Evolutionary conservation across 2,888 invertebrate genomes (phyloP).

Genomic region (Nephrotoma appendiculata): DNA sequence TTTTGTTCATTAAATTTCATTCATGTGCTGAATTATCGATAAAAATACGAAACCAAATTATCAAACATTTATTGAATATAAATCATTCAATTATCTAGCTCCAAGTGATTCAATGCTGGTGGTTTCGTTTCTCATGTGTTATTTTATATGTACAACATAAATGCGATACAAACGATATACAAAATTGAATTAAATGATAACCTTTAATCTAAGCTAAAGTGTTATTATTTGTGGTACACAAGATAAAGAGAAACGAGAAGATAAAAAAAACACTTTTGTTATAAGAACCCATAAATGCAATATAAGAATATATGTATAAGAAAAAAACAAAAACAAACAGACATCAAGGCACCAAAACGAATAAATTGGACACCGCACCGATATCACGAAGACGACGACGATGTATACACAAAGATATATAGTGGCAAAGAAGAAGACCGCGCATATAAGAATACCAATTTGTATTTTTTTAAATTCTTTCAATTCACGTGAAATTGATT

Average conservation of each 20-base stretch:
- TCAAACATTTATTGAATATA: neutral
- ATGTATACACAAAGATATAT: neutral
- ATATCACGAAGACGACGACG: neutral
- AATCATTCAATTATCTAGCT: neutral
- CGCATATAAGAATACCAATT: neutral
- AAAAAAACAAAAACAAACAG: neutral
- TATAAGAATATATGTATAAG: neutral
- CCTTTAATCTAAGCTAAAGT: neutral
- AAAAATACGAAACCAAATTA: neutral
- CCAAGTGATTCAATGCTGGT: neutral
- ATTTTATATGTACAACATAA: neutral
- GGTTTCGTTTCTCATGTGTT: neutral
- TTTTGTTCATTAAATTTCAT: neutral
- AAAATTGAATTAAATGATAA: neutral
- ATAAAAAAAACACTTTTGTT: neutral
- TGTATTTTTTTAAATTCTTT: neutral
- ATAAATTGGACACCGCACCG: neutral
- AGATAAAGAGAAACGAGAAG: neutral
- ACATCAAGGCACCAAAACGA: neutral
- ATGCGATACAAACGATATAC: neutral
- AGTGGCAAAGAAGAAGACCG: neutral
- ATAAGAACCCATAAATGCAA: neutral
- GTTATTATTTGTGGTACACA: neutral
- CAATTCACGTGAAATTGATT: neutral
- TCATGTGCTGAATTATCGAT: neutral